These are phyloP conservation scores for Pangasius mekongensis DNA, from an alignment of 2,797 vertebrate species.

Conservation along the genomic window DNA sequence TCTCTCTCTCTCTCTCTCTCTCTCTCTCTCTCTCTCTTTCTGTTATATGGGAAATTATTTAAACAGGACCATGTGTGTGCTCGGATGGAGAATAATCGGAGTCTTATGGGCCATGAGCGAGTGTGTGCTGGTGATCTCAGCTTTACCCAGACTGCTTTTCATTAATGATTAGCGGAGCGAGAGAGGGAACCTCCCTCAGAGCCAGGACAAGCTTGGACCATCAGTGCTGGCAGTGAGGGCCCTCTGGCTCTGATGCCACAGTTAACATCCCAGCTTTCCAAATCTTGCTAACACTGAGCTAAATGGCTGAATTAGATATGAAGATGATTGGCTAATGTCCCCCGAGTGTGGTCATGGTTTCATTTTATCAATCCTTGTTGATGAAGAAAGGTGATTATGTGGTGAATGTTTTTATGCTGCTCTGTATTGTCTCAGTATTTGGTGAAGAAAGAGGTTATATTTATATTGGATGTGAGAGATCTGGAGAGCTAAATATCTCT, in stretches of 20 bases:
- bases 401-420: background rate
- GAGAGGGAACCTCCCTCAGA: constrained; percentile 48
- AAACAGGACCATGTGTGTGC: constrained; percentile 76
- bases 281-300: constrained; percentile 41
- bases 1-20: constrained; percentile 14
- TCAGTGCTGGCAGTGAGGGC: constrained; percentile 32
- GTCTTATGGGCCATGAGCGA: constrained; percentile 64
- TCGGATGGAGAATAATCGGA: constrained; percentile 67
- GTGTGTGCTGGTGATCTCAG: constrained; percentile 50
- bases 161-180: constrained; percentile 70
- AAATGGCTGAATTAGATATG: constrained; percentile 46
- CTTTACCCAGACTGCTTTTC: constrained; percentile 75
- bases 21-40: constrained; percentile 28
- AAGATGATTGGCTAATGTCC: constrained; percentile 33
- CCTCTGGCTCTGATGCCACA: constrained; percentile 44
- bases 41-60: constrained; percentile 63
- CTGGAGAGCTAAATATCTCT: background rate
- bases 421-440: background rate
- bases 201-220: constrained; percentile 30
- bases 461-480: background rate
- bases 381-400: constrained; percentile 1
- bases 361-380: background rate
- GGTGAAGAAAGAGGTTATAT: background rate
- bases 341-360: background rate
- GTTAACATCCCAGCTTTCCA: constrained; percentile 27